Base-by-base conservation (phyloP, 2,888 invertebrate genomes). In the Ophion obscuratus region DNA sequence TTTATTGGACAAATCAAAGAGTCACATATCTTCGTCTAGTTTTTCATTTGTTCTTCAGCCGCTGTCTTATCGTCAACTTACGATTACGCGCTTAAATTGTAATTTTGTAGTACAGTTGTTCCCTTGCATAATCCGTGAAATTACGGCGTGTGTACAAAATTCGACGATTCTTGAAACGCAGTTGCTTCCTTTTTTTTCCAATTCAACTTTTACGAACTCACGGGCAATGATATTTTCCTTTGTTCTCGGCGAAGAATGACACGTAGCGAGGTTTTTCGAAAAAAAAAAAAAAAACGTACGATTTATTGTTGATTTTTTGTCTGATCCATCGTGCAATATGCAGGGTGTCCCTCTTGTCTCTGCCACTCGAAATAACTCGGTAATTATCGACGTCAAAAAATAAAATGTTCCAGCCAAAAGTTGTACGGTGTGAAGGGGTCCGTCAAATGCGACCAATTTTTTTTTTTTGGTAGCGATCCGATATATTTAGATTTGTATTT, bases 11-110 rank as follows among this genome's bases (percentile, higher is more conserved):
- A 83, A 71, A 78, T 71, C 40, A 31, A 80, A 31, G 44, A 31
- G 10, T 75, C 68, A 74, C 62, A 20, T 40, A 20, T 47, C 27
- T 78, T n/a, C 66, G 61, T 78, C 20, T 7, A 47, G 20, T 53
- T 67, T 31, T 24, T 82, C n/a, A n/a, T 75, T 20, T 80, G 62
- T 73, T 44, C 66, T 78, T 82, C 79, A 70, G 73, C 86, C 62
- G 67, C 61, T 71, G 78, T 27, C 31, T 75, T 70, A 67, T 62
- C 77, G 75, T 68, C 80, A 76, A 84, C 82, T 86, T 87, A 87
- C 82, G 75, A 82, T 87, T 86, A 87, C 74, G 81, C 73, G 11
- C 87, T 87, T 88, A 87, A 76, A 83, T 86, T 81, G 53, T 85
- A 74, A 87, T 68, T 70, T 88, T 80, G 77, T 86, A 82, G 73